Conservation (phyloP, 30 jellyfish, hydroid and myxozoan genomes). For the Turritopsis rubra region DNA sequence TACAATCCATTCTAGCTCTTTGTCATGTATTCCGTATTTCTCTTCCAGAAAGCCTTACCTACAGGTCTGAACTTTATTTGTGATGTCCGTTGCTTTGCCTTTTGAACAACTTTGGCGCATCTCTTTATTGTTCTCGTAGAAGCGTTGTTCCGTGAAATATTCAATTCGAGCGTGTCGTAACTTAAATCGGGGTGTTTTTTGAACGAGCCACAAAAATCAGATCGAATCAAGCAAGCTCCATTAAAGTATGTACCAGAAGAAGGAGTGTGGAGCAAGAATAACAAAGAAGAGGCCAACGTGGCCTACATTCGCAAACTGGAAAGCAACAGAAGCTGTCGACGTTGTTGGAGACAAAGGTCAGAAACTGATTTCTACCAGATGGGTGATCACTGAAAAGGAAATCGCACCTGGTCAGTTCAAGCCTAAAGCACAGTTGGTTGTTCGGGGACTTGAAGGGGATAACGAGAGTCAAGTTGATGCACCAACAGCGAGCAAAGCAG, state of each 20-base stretch:
- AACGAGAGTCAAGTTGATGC: not conserved
- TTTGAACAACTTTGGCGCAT: not conserved
- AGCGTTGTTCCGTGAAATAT: not conserved
- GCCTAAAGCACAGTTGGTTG: slow-evolving; percentile 8
- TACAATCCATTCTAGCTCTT: too few relatives aligned
- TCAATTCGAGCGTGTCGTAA: not conserved
- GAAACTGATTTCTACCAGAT: slow-evolving; percentile 22
- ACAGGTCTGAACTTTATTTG: not conserved
- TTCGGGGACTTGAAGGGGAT: not conserved
- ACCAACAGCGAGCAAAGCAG: not conserved
- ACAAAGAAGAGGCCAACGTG: slow-evolving; percentile 5
- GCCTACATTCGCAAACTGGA: slow-evolving; percentile 14
- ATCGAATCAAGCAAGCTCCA: slow-evolving; percentile 7
- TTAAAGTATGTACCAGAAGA: slow-evolving; percentile 14
- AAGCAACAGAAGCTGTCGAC: slow-evolving; percentile 21
- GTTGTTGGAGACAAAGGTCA: slow-evolving; percentile 15
- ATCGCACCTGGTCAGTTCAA: slow-evolving; percentile 20
- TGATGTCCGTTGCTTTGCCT: not conserved
- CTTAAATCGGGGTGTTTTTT: not conserved
- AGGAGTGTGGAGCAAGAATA: not conserved
- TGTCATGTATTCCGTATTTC: too few relatives aligned
- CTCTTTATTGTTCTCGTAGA: not conserved
- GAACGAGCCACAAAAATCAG: not conserved
- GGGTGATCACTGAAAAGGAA: slow-evolving; percentile 20
- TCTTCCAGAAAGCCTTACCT: too few relatives aligned